A percentile compares a stretch with the other conserved stretches of the same genome.
Evolutionary conservation across 2,888 invertebrate species (phyloP).

Genomic region (Mystacides longicornis): DNA sequence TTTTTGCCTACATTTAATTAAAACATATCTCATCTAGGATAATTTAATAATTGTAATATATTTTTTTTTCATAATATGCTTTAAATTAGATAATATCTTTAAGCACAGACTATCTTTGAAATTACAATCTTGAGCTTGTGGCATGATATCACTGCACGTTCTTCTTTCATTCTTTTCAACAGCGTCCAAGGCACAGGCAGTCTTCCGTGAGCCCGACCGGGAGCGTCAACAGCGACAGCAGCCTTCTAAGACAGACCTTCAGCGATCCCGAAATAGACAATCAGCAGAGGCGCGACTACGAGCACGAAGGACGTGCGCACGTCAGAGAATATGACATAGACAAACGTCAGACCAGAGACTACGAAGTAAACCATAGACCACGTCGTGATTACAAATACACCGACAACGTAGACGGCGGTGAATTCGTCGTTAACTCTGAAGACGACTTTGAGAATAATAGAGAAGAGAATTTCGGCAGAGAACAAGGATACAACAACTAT

Average conservation of each 20-base stretch:
- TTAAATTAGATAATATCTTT: no score
- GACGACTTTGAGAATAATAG: conserved; percentile 4
- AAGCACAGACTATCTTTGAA: no score
- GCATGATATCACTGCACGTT: conserved; percentile 17
- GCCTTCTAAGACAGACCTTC: conserved; percentile 13
- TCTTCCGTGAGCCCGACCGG: conserved; percentile 8
- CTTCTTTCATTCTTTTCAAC: conserved; percentile 5
- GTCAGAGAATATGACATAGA: not conserved
- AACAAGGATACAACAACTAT: not conserved
- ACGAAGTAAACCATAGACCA: not conserved
- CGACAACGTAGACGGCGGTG: not conserved
- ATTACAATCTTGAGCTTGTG: no score
- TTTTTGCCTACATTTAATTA: no score
- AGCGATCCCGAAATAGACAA: conserved; percentile 7
- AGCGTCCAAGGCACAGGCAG: conserved; percentile 14
- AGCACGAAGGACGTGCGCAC: not conserved
- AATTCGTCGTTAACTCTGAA: conserved; percentile 3
- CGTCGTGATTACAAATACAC: not conserved
- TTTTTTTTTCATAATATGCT: no score
- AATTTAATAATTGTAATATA: no score
- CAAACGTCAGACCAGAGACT: not conserved
- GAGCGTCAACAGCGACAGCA: conserved; percentile 15
- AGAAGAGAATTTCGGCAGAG: not conserved
- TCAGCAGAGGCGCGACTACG: conserved; percentile 2
- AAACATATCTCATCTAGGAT: no score